Evolutionary conservation across 1,140 invertebrate species (phyloP), one percentile per base, ranked within the genome.

Genomic region (Pseudomyrmex sp.): DNA sequence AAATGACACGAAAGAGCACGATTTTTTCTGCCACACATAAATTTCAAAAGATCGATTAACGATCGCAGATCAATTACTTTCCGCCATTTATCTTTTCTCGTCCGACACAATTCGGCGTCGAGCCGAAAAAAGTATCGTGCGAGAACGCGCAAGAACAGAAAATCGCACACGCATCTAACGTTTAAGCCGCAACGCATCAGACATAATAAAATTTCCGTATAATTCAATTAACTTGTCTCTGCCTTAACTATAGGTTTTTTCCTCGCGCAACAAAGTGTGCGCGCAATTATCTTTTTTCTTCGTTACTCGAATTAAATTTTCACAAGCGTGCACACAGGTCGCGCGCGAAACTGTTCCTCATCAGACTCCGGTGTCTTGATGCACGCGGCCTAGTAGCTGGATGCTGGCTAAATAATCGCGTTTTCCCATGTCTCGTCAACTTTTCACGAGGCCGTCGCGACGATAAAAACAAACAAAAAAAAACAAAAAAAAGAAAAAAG

Each of bases 381-480:
- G 8, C 15, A 15, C 0, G 18, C 52, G 20, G 12, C 44, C 15
- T 61, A 61, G 35, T 35, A 35, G 0, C 35, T 7, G 26, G 66
- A 23, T 44, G 65, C 18, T 62, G 20, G 54, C 50, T 83, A 76
- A 85, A 83, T 83, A 83, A 83, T 76, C 70, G 65, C 62, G 12
- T 52, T 35, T 23, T 10, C 63, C 12, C 12, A 50, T 35, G 35
- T 18, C 50, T 66, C 63, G 84, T 85, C 63, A 83, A 85, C 80
- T 85, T 83, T 85, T 63, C 63, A 83, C 70, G 58, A 83, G 63
- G 12, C 70, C 58, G 48, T 54, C 23, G 35, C 50, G 58, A 26
- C 26, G 65, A 70, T 82, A 75, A 35, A 35, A 35, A 35, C 0
- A 35, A 35, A 35, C 0, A 35, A 35, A 35, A 35, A 35, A 35